Evolutionary conservation across 2,797 vertebrate genomes (phyloP), one percentile per base, ranked within the genome.

Genomic region (Clarias pachynema): DNA sequence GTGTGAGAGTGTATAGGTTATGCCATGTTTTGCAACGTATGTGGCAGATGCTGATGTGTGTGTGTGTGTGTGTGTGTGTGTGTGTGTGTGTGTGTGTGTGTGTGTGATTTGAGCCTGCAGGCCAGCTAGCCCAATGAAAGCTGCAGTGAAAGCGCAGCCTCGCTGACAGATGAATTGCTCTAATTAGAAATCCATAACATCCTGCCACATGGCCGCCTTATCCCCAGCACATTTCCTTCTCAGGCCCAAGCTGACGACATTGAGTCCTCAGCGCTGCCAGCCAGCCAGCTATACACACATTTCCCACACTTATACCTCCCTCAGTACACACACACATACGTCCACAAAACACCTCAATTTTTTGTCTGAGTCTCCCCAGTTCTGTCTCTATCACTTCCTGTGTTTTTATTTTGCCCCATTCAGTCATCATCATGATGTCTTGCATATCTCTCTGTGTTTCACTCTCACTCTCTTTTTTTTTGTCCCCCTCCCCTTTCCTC

Each of bases 181-280:
- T 99, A 99, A 99, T 99, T 99, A 98, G 97, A 99, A 98, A 97
- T 97, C 97, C 98, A 99, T 99, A 99, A 99, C 98, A 99, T 99
- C 98, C 98, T 98, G 98, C 97, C 98, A 99, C 98, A 99, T 99
- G 98, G 97, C 98, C 92, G 96, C 96, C 96, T 98, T 98, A 98
- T 99, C 97, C 97, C 93, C 94, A 96, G 96, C 97, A 96, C 96
- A 96, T 97, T 99, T 99, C 98, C 98, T 99, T 97, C 96, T 97
- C 96, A 96, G 95, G 96, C 96, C 95, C 96, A 95, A 95, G 96
- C 97, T 97, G 97, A 98, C 96, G 96, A 98, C 97, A 98, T 96
- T 96, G 96, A 96, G 96, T 92, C 95, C n/a, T 96, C 90, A 94
- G 96, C 96, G 95, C 96, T 97, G 87, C 65, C 20, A 90, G 85